Percentiles rank a stretch among this genome's conserved stretches.
Conservation (phyloP, 2,888 invertebrate species). For the Pterobdella sp. region DNA sequence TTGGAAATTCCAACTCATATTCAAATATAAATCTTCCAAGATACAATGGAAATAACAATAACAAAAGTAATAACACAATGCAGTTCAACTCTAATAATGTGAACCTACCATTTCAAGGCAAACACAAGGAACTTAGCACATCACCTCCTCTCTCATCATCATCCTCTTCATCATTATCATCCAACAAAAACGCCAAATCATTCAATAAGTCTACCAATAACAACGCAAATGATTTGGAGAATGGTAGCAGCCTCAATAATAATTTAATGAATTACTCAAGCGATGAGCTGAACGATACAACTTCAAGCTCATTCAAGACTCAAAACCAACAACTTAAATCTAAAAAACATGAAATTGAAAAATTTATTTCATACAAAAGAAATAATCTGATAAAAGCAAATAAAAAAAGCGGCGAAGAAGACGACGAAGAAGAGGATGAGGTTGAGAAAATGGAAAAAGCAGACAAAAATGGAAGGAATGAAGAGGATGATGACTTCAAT, state of each 20-base stretch:
- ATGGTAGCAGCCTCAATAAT: constrained; percentile 8
- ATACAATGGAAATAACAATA: not conserved
- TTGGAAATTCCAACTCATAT: not conserved
- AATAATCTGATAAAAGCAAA: not conserved
- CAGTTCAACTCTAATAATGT: not conserved
- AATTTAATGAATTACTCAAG: not conserved
- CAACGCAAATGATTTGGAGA: not conserved
- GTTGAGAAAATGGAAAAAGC: not conserved
- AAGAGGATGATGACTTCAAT: not conserved
- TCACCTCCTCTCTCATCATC: constrained; percentile 26
- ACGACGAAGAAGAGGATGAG: constrained; percentile 6
- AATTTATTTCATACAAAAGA: not conserved
- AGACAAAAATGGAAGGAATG: not conserved
- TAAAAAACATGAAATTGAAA: not conserved
- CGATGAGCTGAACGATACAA: not conserved
- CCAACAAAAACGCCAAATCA: not conserved
- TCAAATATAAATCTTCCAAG: not conserved
- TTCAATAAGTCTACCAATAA: not conserved
- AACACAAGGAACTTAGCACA: constrained; percentile 13
- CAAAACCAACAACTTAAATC: not conserved
- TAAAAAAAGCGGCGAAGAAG: not conserved
- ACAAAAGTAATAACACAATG: not conserved
- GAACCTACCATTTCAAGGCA: not conserved
- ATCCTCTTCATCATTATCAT: constrained; percentile 18
- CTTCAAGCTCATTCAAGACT: not conserved